Evolutionary conservation across 2,113 vertebrate genomes (phyloP).

Genomic region (Grantiella picta): DNA sequence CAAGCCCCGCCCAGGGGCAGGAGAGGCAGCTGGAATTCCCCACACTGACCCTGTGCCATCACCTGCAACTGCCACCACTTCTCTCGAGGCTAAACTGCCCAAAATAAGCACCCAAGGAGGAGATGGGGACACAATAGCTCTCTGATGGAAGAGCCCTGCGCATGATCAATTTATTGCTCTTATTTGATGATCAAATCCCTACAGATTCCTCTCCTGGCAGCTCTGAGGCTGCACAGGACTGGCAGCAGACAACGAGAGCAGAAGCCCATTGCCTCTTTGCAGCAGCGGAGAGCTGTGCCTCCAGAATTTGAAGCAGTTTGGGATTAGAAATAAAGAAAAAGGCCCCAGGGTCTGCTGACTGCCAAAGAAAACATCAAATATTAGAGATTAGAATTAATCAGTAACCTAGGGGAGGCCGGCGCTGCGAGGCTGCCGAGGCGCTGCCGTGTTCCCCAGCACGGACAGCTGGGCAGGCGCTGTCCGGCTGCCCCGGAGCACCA

Average conservation of each 20-base stretch:
- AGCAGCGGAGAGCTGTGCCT: fast-evolving
- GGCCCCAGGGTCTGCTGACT: background rate
- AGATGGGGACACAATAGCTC: fast-evolving
- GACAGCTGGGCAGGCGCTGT: background rate
- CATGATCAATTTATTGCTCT: fast-evolving
- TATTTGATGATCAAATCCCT: too few relatives aligned
- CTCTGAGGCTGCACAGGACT: background rate
- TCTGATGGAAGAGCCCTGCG: fast-evolving
- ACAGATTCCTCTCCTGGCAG: fast-evolving
- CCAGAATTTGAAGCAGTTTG: background rate
- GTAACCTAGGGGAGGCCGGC: fast-evolving
- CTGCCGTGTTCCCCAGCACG: background rate
- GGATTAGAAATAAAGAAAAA: background rate
- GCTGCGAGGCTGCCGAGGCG: background rate
- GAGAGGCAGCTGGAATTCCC: background rate
- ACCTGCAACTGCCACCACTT: fast-evolving
- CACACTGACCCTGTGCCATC: fast-evolving
- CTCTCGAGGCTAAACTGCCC: background rate
- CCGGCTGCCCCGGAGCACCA: fast-evolving
- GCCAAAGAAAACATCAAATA: background rate
- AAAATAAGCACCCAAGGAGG: fast-evolving
- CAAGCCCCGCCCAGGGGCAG: fast-evolving
- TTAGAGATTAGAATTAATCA: background rate
- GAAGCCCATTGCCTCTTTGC: fast-evolving
- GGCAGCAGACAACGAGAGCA: background rate